Base-by-base conservation (phyloP, 2,113 vertebrate genomes). In the Eulacestoma nigropectus region DNA sequence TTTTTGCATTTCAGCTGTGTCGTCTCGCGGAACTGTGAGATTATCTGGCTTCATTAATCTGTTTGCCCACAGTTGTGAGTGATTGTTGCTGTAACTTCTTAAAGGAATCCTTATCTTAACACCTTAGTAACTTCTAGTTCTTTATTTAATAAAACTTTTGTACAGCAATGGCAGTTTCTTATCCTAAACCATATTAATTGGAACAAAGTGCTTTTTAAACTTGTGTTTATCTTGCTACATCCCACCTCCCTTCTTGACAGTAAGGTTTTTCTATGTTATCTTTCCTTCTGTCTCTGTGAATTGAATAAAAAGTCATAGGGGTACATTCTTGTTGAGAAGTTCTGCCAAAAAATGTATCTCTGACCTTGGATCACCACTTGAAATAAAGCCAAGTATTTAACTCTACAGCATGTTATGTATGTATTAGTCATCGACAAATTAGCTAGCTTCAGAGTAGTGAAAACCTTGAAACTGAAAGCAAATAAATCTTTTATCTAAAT, bases 401-500 rank as follows among this genome's bases (percentile, higher is more conserved):
- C 97, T 97, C 94, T 72, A 13, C 94, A 96, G 89, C 78, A 96
- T 95, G 92, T 96, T 98, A 96, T 93, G 92, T 92, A 93, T 96
- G 89, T 93, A 93, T 96, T 97, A 97, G 96, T 97, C 97, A 97
- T 92, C 97, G 91, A 97, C 97, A 98, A 97, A 97, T 96, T 96
- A 98, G 90, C 19, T 23, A 97, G 90, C 97, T 96, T 96, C 87
- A 95, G 90, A 97, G 95, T 82, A 96, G 42, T 93, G 93, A 96
- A 97, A 98, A 98, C 98, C 98, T 98, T 98, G 98, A 98, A 97
- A 97, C 83, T 85, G 94, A 97, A 97, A 97, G 97, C 97, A 98
- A 97, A 97, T 97, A 95, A 93, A 97, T 97, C 97, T 95, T 98
- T 98, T 98, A 98, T 98, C 98, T 98, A 98, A 98, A 98, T 98